Conservation (phyloP, 2,113 vertebrate species). For the Amia ocellicauda region DNA sequence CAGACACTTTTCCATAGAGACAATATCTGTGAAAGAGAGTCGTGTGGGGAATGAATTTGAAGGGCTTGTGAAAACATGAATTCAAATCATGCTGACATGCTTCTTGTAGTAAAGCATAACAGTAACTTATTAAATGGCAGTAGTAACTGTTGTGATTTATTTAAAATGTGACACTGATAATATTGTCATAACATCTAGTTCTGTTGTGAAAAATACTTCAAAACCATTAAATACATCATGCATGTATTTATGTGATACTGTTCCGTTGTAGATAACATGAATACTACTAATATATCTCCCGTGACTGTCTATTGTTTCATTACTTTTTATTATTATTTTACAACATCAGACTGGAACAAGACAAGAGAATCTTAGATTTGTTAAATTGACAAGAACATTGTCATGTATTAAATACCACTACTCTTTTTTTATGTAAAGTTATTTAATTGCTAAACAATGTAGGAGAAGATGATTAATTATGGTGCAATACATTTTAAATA, state of each 20-base stretch:
- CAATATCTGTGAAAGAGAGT: not conserved
- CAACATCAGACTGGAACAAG: conserved; percentile 6
- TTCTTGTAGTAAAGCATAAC: conserved; percentile 23
- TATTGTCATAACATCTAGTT: conserved; percentile 39
- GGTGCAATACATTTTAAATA: too few species aligned
- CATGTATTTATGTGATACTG: conserved; percentile 19
- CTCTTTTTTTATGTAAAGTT: too few species aligned
- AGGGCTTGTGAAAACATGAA: conserved; percentile 14
- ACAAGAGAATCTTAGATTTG: too few species aligned
- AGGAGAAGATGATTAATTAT: too few species aligned
- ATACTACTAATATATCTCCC: conserved; percentile 26
- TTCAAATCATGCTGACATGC: conserved; percentile 27
- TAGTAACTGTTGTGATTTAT: conserved; percentile 45
- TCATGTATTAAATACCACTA: too few species aligned
- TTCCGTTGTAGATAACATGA: conserved; percentile 23
- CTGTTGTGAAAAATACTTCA: conserved; percentile 19
- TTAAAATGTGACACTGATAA: conserved; percentile 43
- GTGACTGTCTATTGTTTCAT: conserved; percentile 36
- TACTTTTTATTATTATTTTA: conserved; percentile 30
- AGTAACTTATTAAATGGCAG: conserved; percentile 48
- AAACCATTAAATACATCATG: conserved; percentile 43
- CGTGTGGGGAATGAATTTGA: too few species aligned
- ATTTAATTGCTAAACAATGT: too few species aligned
- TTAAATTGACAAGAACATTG: too few species aligned
- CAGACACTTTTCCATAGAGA: not conserved